Conservation (phyloP, 2,113 vertebrate genomes). For the Pitta sordida region DNA sequence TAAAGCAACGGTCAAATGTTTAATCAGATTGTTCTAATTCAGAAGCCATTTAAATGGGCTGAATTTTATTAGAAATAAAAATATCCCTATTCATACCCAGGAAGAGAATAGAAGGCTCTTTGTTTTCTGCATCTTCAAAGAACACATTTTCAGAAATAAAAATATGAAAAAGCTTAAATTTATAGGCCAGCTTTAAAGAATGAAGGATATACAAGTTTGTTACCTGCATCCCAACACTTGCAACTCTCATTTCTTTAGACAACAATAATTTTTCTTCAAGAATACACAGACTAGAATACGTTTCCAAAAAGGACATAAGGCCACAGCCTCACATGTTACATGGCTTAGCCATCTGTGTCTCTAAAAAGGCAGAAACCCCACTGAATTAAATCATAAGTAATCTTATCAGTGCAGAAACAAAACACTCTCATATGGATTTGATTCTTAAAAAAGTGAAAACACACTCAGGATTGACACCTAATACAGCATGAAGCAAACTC, state of each 20-base stretch:
- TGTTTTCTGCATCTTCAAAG: background rate
- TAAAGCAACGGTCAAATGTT: background rate
- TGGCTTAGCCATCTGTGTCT: background rate
- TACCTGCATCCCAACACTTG: background rate
- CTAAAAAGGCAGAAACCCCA: fast-evolving
- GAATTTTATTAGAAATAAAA: background rate
- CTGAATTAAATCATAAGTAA: background rate
- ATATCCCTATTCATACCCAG: background rate
- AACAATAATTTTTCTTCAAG: background rate
- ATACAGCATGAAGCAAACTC: background rate
- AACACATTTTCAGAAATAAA: background rate
- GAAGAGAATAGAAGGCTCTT: background rate
- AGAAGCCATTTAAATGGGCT: background rate
- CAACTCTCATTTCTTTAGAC: background rate
- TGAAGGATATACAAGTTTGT: background rate
- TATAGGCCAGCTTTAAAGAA: background rate
- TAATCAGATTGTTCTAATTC: background rate
- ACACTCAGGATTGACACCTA: background rate
- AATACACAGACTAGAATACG: background rate
- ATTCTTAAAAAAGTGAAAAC: background rate
- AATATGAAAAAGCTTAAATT: background rate
- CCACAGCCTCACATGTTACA: background rate
- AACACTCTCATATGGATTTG: background rate
- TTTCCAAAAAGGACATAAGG: background rate
- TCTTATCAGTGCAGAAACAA: background rate